Base-by-base conservation (phyloP, 2,888 invertebrate genomes). In the Mycogona germanica region DNA sequence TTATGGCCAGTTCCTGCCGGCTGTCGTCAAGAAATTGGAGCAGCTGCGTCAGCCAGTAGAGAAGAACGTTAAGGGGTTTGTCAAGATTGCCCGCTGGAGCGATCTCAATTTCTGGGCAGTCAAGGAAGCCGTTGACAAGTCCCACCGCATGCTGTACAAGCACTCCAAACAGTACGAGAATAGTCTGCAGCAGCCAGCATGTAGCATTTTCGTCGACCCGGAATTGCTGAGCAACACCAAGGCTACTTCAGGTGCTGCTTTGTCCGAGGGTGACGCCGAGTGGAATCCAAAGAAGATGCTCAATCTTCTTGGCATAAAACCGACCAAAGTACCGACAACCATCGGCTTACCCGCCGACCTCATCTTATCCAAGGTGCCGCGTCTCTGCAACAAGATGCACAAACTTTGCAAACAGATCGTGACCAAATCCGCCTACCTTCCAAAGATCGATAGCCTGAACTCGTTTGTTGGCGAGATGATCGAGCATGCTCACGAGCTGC, bases 81-180 rank as follows among this genome's bases (percentile, higher is more conserved):
- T 97, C 1, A 93, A 95, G 70, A 95, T 98, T 52, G 87, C 87
- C 49, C 78, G 88, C 37, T 98, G 96, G 87, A 87, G 84, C 64
- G 96, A 98, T 65, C 78, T 89, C 14, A 96, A 86, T 64, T 92
- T 93, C 67, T 95, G 89, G 81, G 83, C 92, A 30, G 82, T 97
- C 52, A 89, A 87, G 62, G 84, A 86, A 60, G 84, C 89, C 0
- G 82, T 92, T 0, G 82, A 85, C 38, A 89, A 87, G 65, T 84
- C 88, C 0, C 93, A 95, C 66, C 81, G 84, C 58, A 85, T 82
- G 21, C 72, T 96, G 9, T 85, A 87, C 66, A 92, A 91, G 67
- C 82, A 84, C 65, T 80, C 88, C 29, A 85, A 84, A 64, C 84
- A 89, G 64, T 96, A 83, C 70, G 84, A 87, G 44, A 44, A 44